These are phyloP conservation scores for Chymomyza procnemis DNA, from an alignment of 2,888 invertebrate species.

Conservation along the genomic window DNA sequence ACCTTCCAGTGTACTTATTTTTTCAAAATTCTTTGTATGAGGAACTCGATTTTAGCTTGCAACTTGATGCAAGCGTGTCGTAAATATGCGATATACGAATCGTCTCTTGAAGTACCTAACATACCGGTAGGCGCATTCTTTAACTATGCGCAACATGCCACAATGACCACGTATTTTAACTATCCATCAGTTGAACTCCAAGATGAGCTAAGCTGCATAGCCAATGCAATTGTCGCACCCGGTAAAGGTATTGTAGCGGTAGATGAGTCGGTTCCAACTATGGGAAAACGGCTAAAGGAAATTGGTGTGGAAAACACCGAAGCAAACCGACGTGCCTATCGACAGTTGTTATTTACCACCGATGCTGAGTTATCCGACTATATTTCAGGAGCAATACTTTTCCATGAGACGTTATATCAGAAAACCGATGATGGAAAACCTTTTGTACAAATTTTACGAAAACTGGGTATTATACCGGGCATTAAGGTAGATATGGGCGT, in stretches of 20 bases:
- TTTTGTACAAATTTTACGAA: constrained; percentile 89
- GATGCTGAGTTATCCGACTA: constrained; percentile 86
- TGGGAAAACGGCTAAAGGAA: constrained; percentile 80
- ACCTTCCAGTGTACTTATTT: not conserved
- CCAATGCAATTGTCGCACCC: constrained; percentile 93
- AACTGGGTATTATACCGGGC: constrained; percentile 94
- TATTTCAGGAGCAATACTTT: constrained; percentile 97
- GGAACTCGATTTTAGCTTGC: not conserved
- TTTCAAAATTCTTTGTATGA: not conserved
- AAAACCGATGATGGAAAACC: constrained; percentile 91
- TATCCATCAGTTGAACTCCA: constrained; percentile 91
- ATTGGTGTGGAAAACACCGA: constrained; percentile 96
- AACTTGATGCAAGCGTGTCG: not conserved
- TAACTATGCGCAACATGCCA: constrained; percentile 7
- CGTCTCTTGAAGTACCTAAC: too few species aligned
- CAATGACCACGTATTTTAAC: constrained; percentile 87
- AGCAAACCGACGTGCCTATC: constrained; percentile 91
- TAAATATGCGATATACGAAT: not conserved
- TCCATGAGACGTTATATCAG: constrained; percentile 99
- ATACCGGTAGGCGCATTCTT: not conserved
- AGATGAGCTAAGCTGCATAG: constrained; percentile 91
- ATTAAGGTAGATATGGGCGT: constrained; percentile 99
- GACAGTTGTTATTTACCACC: constrained; percentile 92
- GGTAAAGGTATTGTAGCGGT: constrained; percentile 98
- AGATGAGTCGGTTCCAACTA: constrained; percentile 92